Base-by-base conservation (phyloP, 2,797 vertebrate genomes). In the Acanthurus leucopareius region DNA sequence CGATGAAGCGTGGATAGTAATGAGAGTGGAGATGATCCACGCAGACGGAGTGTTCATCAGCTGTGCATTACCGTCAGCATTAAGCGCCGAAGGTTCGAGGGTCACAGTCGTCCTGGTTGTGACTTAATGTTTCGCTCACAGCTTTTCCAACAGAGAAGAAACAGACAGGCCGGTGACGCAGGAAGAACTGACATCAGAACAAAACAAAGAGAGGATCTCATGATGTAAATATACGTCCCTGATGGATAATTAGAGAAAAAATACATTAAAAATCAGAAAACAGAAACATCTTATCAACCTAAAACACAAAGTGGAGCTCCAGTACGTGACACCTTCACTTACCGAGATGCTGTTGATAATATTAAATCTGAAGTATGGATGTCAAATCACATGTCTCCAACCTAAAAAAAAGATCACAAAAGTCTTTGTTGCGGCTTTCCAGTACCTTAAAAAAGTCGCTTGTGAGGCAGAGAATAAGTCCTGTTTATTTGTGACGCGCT, bases 281-380 rank as follows among this genome's bases (percentile, higher is more conserved):
- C 64, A 17, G 28, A 47, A 17, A 16, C n/a, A n/a, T 52, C 66
- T 84, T 78, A 86, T 88, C 73, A 40, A 40, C 16, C 10, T 61
- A 35, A 42, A 87, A 79, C 77, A 66, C 62, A 77, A 57, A 66
- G 28, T 52, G 66, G 42, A 77, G 60, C 65, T 51, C 11, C 60
- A 72, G 28, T 10, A 64, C 15, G 28, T 85, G 59, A 58, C 47
- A 64, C 45, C 40, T 59, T 19, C 61, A 16, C 69, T 83, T 51
- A 86, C 71, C 80, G 73, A 89, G 80, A 86, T 87, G 65, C 69
- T 53, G 53, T 9, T 75, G 85, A 92, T 82, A 25, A 83, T 77
- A 82, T 77, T 52, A 74, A 77, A 74, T 25, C 40, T 45, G 22
- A 66, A 49, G 0, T 16, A 54, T 4, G 9, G 2, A 28, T 32